Base-by-base conservation (phyloP, 64 coral and sea anemone genomes). In the Cladopsammia gracilis region DNA sequence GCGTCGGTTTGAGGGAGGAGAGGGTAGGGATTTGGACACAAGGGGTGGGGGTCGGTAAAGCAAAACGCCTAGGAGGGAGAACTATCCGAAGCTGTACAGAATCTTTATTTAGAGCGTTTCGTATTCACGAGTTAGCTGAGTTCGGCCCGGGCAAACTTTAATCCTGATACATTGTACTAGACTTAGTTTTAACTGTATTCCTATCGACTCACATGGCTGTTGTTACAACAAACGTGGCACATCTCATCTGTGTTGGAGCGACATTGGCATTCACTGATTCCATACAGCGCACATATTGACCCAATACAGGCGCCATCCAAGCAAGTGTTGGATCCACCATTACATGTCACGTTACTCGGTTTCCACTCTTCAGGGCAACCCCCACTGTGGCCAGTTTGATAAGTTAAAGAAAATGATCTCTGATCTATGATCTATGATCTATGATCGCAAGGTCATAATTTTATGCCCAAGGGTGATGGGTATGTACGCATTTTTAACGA, bases 141-240 rank as follows among this genome's bases (percentile, higher is more conserved):
- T n/a, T n/a, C n/a, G n/a, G n/a, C n/a, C n/a, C n/a, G n/a, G n/a
- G n/a, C n/a, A n/a, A n/a, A n/a, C 11, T 56, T 7, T 6, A 56
- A 56, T 56, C 12, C 2, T 12, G 7, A 1, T 56, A 5, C 53
- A 56, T 10, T 56, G 53, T 56, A 56, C 53, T 19, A 18, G 16
- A 7, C 66, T 52, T 64, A 92, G 16, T 34, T 22, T 10, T 13
- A 14, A 79, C 77, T 13, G 0, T 54, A 60, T 89, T 75, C 7
- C 64, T 48, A 9, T 49, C 45, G n/a, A 57, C 54, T 61, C 48
- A 92, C 89, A 49, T 78, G 62, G 49, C 13, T 93, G 48, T 34
- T 46, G 60, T 79, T 93, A 26, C 96, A 97, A 25, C 96, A 97
- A 8, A 97, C 96, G 9, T 94, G 92, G 57, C 96, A 97, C 48